Evolutionary conservation across 2,113 vertebrate genomes (phyloP).

Genomic region (Scytalopus superciliaris): DNA sequence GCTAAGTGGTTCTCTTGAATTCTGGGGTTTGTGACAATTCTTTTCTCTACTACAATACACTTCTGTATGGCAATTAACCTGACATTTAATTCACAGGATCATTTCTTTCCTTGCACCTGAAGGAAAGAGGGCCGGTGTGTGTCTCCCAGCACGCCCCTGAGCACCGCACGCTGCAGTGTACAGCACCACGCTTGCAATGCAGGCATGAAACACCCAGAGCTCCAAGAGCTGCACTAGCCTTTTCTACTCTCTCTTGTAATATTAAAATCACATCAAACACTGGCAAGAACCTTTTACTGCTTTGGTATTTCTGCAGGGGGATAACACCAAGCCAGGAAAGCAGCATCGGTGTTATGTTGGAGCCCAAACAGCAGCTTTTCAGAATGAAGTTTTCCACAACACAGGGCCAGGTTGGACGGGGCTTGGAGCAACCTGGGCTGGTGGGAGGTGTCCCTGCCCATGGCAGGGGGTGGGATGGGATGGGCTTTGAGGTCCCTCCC

Average conservation of each 20-base stretch:
- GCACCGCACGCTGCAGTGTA: neutral
- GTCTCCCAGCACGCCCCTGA: fast-evolving
- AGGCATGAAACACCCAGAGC: neutral
- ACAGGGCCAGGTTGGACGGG: neutral
- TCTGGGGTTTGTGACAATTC: neutral
- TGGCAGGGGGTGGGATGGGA: too few relatives aligned
- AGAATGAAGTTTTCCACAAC: neutral
- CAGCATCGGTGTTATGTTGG: fast-evolving
- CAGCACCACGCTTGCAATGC: neutral
- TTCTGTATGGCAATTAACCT: constrained; percentile 19
- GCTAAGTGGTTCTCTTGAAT: neutral
- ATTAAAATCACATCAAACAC: neutral
- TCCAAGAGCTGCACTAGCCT: neutral
- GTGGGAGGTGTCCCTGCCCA: neutral
- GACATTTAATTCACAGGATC: neutral
- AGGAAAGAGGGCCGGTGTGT: neutral
- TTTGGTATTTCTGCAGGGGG: neutral
- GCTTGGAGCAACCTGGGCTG: neutral
- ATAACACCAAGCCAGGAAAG: neutral
- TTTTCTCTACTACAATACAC: neutral
- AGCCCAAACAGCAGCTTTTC: neutral
- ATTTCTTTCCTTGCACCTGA: neutral
- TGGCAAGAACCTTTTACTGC: neutral
- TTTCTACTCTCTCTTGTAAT: neutral
- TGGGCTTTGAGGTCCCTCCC: neutral